Percentiles rank a stretch among this genome's conserved stretches.
Conservation (phyloP, 2,113 vertebrate species). For the Cervus canadensis region DNA sequence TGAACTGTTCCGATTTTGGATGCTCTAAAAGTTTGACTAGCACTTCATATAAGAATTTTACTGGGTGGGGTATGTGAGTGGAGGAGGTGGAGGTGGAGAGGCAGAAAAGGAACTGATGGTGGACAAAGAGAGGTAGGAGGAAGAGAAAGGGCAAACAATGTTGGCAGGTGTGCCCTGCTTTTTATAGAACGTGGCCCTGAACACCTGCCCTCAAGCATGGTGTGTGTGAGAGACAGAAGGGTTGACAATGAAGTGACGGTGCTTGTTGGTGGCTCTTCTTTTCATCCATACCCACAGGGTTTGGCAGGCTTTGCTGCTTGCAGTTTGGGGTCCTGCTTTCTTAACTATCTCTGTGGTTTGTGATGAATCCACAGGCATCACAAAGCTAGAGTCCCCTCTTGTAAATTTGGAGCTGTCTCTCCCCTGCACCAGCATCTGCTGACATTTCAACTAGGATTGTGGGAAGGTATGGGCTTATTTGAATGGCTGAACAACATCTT, state of each 20-base stretch:
- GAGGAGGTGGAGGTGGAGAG: neutral
- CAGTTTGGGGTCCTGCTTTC: neutral
- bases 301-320: neutral
- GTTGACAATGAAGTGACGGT: neutral
- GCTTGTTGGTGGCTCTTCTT: neutral
- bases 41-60: neutral
- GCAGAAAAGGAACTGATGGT: neutral
- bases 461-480: neutral
- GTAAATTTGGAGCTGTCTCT: neutral
- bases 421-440: neutral
- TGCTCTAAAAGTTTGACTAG: neutral
- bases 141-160: neutral
- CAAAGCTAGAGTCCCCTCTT: neutral
- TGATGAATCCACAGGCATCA: neutral
- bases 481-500: neutral
- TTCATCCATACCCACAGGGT: rapidly evolving
- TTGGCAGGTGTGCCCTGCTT: neutral
- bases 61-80: too few species aligned
- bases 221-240: neutral
- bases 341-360: neutral
- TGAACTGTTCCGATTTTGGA: neutral
- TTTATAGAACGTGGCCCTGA: neutral
- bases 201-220: neutral
- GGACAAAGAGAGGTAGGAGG: neutral
- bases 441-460: neutral